Evolutionary conservation across 2,888 invertebrate genomes (phyloP), one percentile per base, ranked within the genome.

Genomic region (Coremacera marginata): DNA sequence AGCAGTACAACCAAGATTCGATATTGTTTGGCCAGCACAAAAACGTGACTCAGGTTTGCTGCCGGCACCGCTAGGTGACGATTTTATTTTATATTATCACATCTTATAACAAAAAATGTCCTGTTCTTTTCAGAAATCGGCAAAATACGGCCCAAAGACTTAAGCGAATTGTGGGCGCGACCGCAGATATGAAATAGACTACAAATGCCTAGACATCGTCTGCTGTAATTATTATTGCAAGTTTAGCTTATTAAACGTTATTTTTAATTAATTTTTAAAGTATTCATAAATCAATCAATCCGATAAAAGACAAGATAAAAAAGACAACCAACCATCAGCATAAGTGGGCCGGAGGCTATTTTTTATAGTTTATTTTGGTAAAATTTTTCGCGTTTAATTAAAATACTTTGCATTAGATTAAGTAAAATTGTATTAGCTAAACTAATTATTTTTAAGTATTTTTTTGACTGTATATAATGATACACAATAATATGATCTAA

Each of bases 111-210:
- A 62, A 62, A 22, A 8, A 62, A 62, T 62, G 31, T 31, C 9
- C 49, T 67, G 0, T 19, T 7, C 8, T 22, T 78, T 80, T 3
- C 68, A 87, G 87, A 87, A 51, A 83, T 87, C 62, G 86, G 86
- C 52, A 87, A 87, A 81, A 77, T 87, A 70, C 84, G 85, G 31
- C 86, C 87, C 70, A 87, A 87, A 81, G 87, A 87, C 77, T 76
- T 87, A 77, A 86, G 84, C 77, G 87, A 87, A 70, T 82, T 87
- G 2, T 87, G 87, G 87, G 84, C 87, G 7, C 82, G 87, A 44
- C 87, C 87, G 81, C 87, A 87, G 78, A 86, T 87, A 78, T 87
- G 86, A 87, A 85, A 84, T 57, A 73, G 80, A 51, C 65, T 74
- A 71, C 70, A 77, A 79, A 82, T 81, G 81, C 81, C 80, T 79